Evolutionary conservation across 2,113 vertebrate genomes (phyloP), one percentile per base, ranked within the genome.

Genomic region (Brachyhypopomus gauderio): DNA sequence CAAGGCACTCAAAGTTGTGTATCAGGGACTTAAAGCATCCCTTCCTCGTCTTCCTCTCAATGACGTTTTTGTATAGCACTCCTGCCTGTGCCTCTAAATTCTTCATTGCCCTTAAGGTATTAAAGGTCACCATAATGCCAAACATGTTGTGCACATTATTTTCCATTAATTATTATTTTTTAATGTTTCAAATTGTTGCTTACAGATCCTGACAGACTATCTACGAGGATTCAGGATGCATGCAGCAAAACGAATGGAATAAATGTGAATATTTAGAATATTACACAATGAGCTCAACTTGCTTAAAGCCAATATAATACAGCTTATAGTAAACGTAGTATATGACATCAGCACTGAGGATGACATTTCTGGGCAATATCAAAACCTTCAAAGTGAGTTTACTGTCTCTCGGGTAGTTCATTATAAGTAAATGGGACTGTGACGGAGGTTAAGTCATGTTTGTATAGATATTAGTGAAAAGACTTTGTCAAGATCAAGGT

Each of bases 311-410:
- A 67, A 67, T 67, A 67, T 36, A 67, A 30, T 25, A 34, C 64
- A 16, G 64, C n/a, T 36, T 6, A 20, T 30, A 67, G 36, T 30
- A 67, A 67, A 23, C 64, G 36, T 14, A 14, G 1, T 20, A 20
- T 17, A 38, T 20, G 17, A 38, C 34, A 34, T 19, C 20, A 22
- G 58, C 3, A 8, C 58, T 60, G 5, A n/a, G 20, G 22, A 60
- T 4, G 58, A 60, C 30, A 58, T 78, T 12, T 23, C 27, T 9
- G 22, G 30, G 58, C 3, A 19, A 69, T 41, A 30, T 69, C 41
- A 69, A 78, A 52, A 69, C 12, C n/a, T 30, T 41, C 48, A 36
- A 78, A 69, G 12, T 14, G 41, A 41, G 41, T 41, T 41, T 41
- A 41, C 41, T 41, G 41, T 6, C 41, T 41, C 41, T 41, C 41